Conservation (phyloP, 2,888 invertebrate species). For the Pterostichus madidus region DNA sequence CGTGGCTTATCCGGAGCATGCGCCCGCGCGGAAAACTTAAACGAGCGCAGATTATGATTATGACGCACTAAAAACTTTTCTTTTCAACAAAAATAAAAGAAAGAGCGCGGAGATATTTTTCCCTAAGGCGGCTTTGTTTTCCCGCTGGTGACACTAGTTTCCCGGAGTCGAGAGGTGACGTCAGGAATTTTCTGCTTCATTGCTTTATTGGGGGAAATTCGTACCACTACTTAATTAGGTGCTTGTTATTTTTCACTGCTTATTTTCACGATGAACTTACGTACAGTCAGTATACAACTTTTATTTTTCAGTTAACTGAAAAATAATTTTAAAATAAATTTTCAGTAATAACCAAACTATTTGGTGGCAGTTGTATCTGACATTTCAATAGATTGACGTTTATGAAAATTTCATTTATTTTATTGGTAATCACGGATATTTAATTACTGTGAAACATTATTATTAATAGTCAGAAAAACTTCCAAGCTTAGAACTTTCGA, state of each 20-base stretch:
- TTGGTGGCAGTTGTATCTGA: too few species aligned
- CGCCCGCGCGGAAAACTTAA: conserved; percentile 70
- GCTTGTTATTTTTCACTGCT: neutral
- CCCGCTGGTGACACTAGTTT: conserved; percentile 33
- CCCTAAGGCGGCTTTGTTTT: conserved; percentile 67
- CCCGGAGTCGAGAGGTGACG: conserved; percentile 33
- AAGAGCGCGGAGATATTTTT: conserved; percentile 67
- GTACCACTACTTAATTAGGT: neutral
- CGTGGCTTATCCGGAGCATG: conserved; percentile 63
- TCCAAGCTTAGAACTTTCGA: too few species aligned
- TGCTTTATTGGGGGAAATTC: neutral
- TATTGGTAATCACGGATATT: too few species aligned
- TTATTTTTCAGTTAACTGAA: too few species aligned
- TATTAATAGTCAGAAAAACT: too few species aligned
- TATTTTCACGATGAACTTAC: too few species aligned
- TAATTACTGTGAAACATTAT: too few species aligned
- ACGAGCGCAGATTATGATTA: conserved; percentile 74
- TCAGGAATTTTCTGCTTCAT: conserved; percentile 13
- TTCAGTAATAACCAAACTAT: too few species aligned
- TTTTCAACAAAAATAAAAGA: conserved; percentile 70
- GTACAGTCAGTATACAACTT: too few species aligned
- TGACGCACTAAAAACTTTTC: conserved; percentile 72
- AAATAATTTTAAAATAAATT: too few species aligned
- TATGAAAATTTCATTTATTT: too few species aligned
- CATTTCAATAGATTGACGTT: too few species aligned